phyloP scores from a whole-genome alignment of 1,140 invertebrate species.

The Bacillus rossius region DNA sequence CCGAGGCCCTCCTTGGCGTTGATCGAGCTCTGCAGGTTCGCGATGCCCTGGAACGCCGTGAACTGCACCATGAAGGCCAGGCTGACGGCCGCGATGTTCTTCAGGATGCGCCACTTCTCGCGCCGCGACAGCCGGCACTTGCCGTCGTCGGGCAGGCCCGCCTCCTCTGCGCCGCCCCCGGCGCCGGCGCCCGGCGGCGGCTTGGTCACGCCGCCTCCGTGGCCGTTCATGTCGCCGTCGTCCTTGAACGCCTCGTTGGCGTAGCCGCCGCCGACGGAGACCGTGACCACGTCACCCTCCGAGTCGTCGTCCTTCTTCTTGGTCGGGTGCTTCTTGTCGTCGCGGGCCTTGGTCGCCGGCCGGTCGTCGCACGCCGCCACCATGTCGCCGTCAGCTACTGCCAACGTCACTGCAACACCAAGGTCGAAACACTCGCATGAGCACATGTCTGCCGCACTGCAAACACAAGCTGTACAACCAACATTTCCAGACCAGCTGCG shows the following conservation, averaged over 20 bases:
- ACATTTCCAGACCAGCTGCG: no score
- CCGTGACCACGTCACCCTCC: constrained; percentile 40
- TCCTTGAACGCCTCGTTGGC: constrained; percentile 62
- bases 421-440: no score
- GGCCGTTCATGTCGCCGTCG: constrained; percentile 38
- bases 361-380: constrained; percentile 1
- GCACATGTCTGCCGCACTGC: no score
- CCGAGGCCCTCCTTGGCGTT: constrained; percentile 78
- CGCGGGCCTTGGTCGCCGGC: not conserved
- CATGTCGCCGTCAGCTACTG: constrained; percentile 3
- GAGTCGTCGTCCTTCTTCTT: constrained; percentile 15
- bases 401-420: not conserved
- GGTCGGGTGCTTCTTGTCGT: not conserved
- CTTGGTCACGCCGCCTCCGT: constrained; percentile 19
- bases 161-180: constrained; percentile 47
- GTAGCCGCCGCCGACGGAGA: constrained; percentile 50
- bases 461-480: no score
- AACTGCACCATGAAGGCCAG: constrained; percentile 90
- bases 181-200: constrained; percentile 11
- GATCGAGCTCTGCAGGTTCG: constrained; percentile 84
- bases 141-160: constrained; percentile 55
- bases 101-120: constrained; percentile 83
- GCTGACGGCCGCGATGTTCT: constrained; percentile 81
- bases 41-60: constrained; percentile 85
- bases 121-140: constrained; percentile 69